phyloP scores from a whole-genome alignment of 2,113 vertebrate genomes.

The Gavia stellata region DNA sequence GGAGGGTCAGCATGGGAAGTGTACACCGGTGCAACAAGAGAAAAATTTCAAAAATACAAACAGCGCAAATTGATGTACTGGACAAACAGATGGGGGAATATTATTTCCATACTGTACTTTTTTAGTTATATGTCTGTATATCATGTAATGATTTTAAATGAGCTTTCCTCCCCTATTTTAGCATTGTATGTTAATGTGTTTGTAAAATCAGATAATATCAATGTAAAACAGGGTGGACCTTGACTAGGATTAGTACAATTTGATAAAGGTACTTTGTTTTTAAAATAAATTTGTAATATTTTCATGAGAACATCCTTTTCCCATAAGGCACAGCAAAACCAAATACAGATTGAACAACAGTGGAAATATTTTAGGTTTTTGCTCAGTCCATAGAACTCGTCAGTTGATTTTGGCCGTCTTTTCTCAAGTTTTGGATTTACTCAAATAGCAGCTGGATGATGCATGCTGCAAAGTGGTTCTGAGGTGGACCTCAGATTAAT shows the following conservation, averaged over 20 bases:
- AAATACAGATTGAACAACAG: background rate
- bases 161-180: slow-evolving; percentile 64
- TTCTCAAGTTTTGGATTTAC: slow-evolving; percentile 69
- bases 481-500: slow-evolving; percentile 71
- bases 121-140: slow-evolving; percentile 84
- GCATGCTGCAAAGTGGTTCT: slow-evolving; percentile 62
- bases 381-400: slow-evolving; percentile 27
- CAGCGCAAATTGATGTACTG: slow-evolving; percentile 67
- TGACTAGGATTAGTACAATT: slow-evolving; percentile 58
- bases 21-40: slow-evolving; percentile 65
- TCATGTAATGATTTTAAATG: slow-evolving; percentile 81
- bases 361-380: slow-evolving; percentile 33
- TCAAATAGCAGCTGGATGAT: slow-evolving; percentile 48
- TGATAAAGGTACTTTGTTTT: slow-evolving; percentile 63
- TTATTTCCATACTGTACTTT: slow-evolving; percentile 70
- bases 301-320: slow-evolving; percentile 38
- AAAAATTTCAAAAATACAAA: slow-evolving; percentile 66
- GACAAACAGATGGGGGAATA: slow-evolving; percentile 68
- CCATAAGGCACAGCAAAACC: slow-evolving; percentile 47
- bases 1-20: slow-evolving; percentile 68
- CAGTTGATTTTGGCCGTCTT: slow-evolving; percentile 75
- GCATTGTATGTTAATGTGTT: slow-evolving; percentile 64
- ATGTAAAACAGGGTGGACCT: slow-evolving; percentile 64
- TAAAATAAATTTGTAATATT: slow-evolving; percentile 54
- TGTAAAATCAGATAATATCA: slow-evolving; percentile 60